Base-by-base conservation (phyloP, 2,113 vertebrate genomes). In the Larimichthys crocea region DNA sequence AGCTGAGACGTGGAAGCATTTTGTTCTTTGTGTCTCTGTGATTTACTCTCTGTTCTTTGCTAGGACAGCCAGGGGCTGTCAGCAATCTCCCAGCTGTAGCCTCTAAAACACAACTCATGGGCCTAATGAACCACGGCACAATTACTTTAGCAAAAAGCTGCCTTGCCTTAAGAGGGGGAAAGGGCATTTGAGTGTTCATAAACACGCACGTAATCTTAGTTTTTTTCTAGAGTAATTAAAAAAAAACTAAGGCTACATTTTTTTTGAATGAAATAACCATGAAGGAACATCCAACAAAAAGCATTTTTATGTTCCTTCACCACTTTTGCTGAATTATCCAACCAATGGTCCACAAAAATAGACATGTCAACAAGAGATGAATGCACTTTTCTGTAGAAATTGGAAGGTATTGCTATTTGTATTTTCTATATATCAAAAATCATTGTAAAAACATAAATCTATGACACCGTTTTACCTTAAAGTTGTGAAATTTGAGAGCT, bases 101-200 rank as follows among this genome's bases (percentile, higher is more conserved):
- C 88, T 82, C 89, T 89, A 79, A 89, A 92, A 86, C 85, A 87
- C 88, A 89, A 86, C 91, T 94, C 92, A 92, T 83, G 80, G 84
- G 83, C 72, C 86, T 92, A 94, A 94, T 94, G 91, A 95, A 94
- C 83, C 93, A 81, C 82, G 50, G 74, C 83, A 87, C 91, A 92
- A 89, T 92, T 88, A 91, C 90, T 92, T 90, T 78, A 88, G 79
- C 73, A 88, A 89, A 86, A 88, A 85, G 84, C 86, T 85, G 80
- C 63, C 50, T 31, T 86, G 89, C 71, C 56, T 79, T 84, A 78
- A 83, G 80, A 77, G 24, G 72, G 50, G 63, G 64, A 75, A 42
- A 80, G 82, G 80, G 65, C 65, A 88, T 83, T 57, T 44, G 53
- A 65, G 76, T 86, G 59, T 89, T 82, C 65, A 80, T 63, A 50